phyloP scores from a whole-genome alignment of 2,113 vertebrate genomes.

The Cinclus cinclus region DNA sequence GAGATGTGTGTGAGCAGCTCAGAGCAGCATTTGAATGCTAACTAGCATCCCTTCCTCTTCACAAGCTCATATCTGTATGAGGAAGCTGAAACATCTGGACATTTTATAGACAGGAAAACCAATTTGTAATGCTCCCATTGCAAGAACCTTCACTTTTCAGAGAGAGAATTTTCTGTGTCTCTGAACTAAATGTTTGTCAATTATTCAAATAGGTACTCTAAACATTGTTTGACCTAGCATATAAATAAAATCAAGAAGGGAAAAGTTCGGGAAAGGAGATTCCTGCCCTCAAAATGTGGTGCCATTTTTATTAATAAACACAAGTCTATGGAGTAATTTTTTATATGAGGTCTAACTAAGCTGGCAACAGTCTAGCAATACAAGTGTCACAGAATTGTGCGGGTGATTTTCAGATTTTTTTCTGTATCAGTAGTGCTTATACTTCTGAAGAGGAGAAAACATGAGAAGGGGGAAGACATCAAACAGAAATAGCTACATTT shows the following conservation, averaged over 20 bases:
- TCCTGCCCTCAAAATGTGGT: not conserved
- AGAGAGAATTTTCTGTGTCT: not conserved
- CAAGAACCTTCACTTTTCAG: not conserved
- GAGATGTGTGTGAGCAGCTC: not conserved
- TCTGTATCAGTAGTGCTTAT: not conserved
- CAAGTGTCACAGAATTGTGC: not conserved
- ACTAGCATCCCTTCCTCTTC: not conserved
- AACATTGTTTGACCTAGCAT: not conserved
- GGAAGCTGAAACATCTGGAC: not conserved
- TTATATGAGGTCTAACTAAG: not conserved
- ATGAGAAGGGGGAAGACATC: not conserved
- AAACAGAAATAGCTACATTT: not conserved
- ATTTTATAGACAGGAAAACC: not conserved
- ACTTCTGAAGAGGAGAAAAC: not conserved
- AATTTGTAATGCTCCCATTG: not conserved
- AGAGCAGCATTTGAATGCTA: not conserved
- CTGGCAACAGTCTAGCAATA: not conserved
- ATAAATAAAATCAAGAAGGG: not conserved
- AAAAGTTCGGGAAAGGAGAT: not conserved
- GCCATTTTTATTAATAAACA: not conserved
- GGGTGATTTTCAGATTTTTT: conserved; percentile 17
- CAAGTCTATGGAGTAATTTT: not conserved
- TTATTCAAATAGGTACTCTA: not conserved
- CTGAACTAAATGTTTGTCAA: not conserved
- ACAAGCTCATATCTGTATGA: not conserved